Percentiles rank a stretch among this genome's conserved stretches.
Conservation (phyloP, 2,888 invertebrate species). For the Idaea aversata region DNA sequence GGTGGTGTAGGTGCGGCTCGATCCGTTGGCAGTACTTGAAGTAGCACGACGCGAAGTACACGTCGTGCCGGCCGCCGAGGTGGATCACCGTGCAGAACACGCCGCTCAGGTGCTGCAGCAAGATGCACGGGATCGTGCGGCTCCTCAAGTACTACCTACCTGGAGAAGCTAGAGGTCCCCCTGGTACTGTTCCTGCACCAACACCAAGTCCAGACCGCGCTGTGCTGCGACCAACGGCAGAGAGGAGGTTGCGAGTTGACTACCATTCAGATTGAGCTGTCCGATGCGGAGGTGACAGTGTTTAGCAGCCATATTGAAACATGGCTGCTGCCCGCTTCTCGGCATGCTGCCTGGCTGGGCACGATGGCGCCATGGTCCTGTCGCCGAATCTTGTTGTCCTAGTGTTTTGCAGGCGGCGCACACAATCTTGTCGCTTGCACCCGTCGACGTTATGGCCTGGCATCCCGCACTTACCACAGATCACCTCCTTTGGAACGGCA, state of each 20-base stretch:
- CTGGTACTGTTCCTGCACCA: conserved; percentile 33
- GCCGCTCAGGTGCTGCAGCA: conserved; percentile 22
- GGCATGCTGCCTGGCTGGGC: conserved; percentile 24
- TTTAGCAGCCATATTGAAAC: conserved; percentile 17
- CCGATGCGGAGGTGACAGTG: conserved; percentile 7
- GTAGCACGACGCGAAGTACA: conserved; percentile 17
- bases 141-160: conserved; percentile 8
- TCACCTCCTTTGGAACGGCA: conserved; percentile 17
- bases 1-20: conserved; percentile 4
- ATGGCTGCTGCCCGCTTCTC: conserved; percentile 12
- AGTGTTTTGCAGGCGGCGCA: conserved; percentile 35
- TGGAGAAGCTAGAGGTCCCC: conserved; percentile 8
- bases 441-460: conserved; percentile 15
- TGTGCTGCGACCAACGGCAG: conserved; percentile 19
- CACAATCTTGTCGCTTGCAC: conserved; percentile 4
- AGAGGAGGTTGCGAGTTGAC: conserved; percentile 24
- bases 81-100: conserved; percentile 20
- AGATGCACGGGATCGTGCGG: conserved; percentile 6
- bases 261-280: conserved; percentile 30
- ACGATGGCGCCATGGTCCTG: conserved; percentile 18
- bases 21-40: conserved; percentile 20
- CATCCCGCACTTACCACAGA: conserved; percentile 30
- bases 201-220: conserved; percentile 22
- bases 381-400: conserved; percentile 12
- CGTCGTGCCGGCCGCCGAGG: not conserved